A percentile compares a stretch with the other conserved stretches of the same genome.
Evolutionary conservation across 2,113 vertebrate genomes (phyloP).

Genomic region (Myiagra hebetior): DNA sequence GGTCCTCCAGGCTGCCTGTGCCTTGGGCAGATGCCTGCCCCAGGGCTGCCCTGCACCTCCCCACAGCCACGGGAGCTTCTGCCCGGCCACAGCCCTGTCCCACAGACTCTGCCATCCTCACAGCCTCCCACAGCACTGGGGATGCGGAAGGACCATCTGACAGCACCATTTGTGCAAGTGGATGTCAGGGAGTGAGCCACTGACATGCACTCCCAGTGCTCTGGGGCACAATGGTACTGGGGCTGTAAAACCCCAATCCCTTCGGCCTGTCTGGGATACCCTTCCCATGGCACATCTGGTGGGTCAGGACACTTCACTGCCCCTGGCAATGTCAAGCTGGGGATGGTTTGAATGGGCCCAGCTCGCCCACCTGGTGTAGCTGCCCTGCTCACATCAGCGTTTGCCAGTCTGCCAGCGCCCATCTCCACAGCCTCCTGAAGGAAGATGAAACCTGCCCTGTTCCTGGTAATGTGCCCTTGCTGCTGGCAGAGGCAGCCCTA

Average conservation of each 20-base stretch:
- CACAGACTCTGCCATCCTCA: fast-evolving
- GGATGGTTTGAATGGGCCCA: neutral
- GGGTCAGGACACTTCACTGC: fast-evolving
- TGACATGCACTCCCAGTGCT: fast-evolving
- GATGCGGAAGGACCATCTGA: fast-evolving
- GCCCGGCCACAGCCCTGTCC: fast-evolving
- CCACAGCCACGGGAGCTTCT: neutral
- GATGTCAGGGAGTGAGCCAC: neutral
- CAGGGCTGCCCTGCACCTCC: fast-evolving
- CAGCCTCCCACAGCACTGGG: neutral
- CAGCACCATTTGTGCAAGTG: neutral
- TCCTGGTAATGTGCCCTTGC: neutral
- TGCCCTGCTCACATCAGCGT: neutral
- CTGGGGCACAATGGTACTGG: fast-evolving
- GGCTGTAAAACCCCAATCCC: fast-evolving
- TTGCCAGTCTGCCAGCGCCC: neutral
- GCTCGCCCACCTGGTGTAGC: neutral
- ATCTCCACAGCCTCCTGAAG: neutral
- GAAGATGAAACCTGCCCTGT: neutral
- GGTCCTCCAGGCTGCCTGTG: neutral
- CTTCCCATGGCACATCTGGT: fast-evolving
- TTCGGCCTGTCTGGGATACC: fast-evolving
- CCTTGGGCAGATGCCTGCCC: fast-evolving
- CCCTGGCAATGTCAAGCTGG: fast-evolving
- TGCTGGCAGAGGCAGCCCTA: neutral